phyloP scores from a whole-genome alignment of 2,888 invertebrate species.

The Tholera decimalis region DNA sequence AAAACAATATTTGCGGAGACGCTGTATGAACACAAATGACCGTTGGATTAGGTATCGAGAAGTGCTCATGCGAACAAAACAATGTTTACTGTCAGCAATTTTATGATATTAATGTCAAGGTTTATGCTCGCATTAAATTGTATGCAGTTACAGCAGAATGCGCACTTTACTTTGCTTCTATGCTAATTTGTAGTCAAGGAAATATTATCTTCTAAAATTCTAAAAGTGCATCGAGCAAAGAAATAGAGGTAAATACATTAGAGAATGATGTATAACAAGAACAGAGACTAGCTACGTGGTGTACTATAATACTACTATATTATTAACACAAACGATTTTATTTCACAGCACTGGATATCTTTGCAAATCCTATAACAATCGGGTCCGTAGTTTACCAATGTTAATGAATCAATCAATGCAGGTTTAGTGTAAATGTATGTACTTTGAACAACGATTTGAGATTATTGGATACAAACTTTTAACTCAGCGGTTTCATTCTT shows the following conservation, averaged over 20 bases:
- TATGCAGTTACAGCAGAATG: constrained; percentile 10
- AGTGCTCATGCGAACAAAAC: constrained; percentile 50
- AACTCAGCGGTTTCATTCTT: too few species aligned
- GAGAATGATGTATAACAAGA: background rate
- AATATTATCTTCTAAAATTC: background rate
- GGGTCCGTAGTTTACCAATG: background rate
- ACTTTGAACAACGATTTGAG: background rate
- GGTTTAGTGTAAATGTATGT: background rate
- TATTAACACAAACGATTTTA: background rate
- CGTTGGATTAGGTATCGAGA: constrained; percentile 84
- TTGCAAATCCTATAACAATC: constrained; percentile 13
- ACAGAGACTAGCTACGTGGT: background rate
- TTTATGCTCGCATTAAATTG: constrained; percentile 23
- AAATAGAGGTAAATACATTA: background rate
- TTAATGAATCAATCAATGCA: constrained; percentile 20
- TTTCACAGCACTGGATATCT: constrained; percentile 25
- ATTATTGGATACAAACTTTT: too few species aligned
- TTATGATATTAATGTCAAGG: constrained; percentile 28
- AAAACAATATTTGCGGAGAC: constrained; percentile 86
- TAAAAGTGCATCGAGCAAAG: background rate
- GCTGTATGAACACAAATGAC: constrained; percentile 89
- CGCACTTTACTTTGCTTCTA: background rate
- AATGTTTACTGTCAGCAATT: constrained; percentile 49
- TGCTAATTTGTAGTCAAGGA: background rate
- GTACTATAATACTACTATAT: too few species aligned